Percentiles rank a stretch among this genome's conserved stretches.
These are phyloP conservation scores for Rousettus madagascariensis DNA, from an alignment of 2,797 vertebrate genomes.

Conservation along the genomic window DNA sequence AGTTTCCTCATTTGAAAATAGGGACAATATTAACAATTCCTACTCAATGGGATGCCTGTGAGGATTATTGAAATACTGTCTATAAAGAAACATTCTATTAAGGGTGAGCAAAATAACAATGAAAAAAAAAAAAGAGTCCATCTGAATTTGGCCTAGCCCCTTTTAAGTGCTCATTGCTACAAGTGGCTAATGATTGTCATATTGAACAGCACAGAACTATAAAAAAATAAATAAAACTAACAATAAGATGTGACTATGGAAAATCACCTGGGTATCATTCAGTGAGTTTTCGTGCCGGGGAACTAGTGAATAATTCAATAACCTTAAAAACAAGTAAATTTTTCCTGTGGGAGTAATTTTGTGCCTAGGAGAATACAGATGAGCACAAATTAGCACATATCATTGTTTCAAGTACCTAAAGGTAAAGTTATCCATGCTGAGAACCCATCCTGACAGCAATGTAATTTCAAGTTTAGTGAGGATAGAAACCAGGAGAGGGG, in stretches of 20 bases:
- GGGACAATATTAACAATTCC: neutral
- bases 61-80: neutral
- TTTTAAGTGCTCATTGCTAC: neutral
- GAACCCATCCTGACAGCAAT: neutral
- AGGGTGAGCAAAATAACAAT: neutral
- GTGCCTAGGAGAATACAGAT: neutral
- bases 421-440: neutral
- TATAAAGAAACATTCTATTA: neutral
- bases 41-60: neutral
- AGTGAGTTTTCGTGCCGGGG: neutral
- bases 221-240: no score
- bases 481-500: neutral
- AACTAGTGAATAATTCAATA: conserved; percentile 22
- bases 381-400: neutral
- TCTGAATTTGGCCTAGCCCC: neutral
- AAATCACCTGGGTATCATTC: neutral
- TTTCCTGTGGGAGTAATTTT: neutral
- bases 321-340: neutral
- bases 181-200: neutral
- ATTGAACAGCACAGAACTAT: neutral
- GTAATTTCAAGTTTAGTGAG: neutral
- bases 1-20: neutral
- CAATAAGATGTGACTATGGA: neutral
- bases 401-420: neutral
- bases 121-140: neutral